These are phyloP conservation scores for Naso thynnoides DNA, from an alignment of 2,797 vertebrate genomes.

Conservation along the genomic window DNA sequence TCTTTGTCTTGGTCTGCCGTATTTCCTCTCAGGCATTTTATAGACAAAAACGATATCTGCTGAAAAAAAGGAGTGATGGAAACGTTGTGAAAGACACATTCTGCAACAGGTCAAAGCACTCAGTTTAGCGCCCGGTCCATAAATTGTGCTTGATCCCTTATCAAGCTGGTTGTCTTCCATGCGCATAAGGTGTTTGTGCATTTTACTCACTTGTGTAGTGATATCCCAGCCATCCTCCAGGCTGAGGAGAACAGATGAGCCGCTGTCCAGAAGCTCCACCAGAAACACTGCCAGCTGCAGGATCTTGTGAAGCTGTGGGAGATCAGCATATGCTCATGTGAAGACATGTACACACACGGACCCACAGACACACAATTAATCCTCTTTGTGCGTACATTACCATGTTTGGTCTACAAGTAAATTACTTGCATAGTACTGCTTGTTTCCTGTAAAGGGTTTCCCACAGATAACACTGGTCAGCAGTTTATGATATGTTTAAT, in stretches of 20 bases:
- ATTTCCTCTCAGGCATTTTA: background rate
- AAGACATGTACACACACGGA: constrained; percentile 36
- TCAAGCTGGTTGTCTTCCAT: background rate
- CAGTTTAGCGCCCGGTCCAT: background rate
- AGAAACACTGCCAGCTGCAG: constrained; percentile 92
- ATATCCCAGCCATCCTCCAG: constrained; percentile 99
- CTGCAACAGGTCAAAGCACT: background rate
- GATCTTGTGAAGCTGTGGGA: constrained; percentile 93
- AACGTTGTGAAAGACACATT: background rate
- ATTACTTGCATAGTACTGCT: constrained; percentile 35
- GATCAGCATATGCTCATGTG: constrained; percentile 59
- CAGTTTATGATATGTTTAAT: constrained; percentile 42
- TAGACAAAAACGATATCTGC: background rate
- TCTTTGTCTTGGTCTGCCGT: background rate
- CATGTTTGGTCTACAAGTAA: constrained; percentile 52
- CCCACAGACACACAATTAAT: constrained; percentile 45
- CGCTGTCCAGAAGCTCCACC: constrained; percentile 94
- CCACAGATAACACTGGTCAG: constrained; percentile 65
- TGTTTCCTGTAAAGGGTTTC: constrained; percentile 56
- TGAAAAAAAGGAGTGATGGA: background rate
- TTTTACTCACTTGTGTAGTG: constrained; percentile 91
- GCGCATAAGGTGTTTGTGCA: constrained; percentile 28
- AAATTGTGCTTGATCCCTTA: background rate
- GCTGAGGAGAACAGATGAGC: constrained; percentile 96
- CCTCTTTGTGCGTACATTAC: constrained; percentile 46